A percentile compares a stretch with the other conserved stretches of the same genome.
Conservation (phyloP, 2,888 invertebrate genomes). For the Miltochrista miniata region DNA sequence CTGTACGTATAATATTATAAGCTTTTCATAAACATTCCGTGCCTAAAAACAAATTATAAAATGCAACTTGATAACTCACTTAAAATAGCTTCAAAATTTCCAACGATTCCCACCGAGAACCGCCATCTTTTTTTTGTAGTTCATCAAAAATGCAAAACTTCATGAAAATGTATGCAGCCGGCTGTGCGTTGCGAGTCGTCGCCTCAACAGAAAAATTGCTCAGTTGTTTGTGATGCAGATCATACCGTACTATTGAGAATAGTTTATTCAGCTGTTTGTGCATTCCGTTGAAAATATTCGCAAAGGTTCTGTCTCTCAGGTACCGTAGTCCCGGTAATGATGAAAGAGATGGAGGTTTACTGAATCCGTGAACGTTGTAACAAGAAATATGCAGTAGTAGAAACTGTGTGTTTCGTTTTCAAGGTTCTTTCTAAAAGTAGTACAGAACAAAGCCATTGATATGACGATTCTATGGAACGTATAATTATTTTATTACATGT, state of each 20-base stretch:
- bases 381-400: too few species aligned
- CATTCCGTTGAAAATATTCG: neutral
- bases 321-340: neutral
- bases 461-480: too few species aligned
- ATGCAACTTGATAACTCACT: neutral
- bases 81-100: constrained; percentile 34
- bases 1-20: too few species aligned
- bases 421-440: too few species aligned
- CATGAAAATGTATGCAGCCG: constrained; percentile 73
- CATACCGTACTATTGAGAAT: constrained; percentile 26
- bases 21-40: too few species aligned
- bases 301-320: neutral
- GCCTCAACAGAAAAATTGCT: constrained; percentile 56
- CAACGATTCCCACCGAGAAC: constrained; percentile 42
- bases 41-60: neutral
- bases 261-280: constrained; percentile 4
- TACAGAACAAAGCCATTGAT: too few species aligned
- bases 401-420: too few species aligned
- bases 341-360: too few species aligned
- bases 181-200: constrained; percentile 44
- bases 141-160: constrained; percentile 78
- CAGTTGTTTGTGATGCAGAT: constrained; percentile 63
- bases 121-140: constrained; percentile 51
- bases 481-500: too few species aligned
- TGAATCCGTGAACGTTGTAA: too few species aligned